Base-by-base conservation (phyloP, 2,888 invertebrate genomes). In the Epirrhoe alternata region DNA sequence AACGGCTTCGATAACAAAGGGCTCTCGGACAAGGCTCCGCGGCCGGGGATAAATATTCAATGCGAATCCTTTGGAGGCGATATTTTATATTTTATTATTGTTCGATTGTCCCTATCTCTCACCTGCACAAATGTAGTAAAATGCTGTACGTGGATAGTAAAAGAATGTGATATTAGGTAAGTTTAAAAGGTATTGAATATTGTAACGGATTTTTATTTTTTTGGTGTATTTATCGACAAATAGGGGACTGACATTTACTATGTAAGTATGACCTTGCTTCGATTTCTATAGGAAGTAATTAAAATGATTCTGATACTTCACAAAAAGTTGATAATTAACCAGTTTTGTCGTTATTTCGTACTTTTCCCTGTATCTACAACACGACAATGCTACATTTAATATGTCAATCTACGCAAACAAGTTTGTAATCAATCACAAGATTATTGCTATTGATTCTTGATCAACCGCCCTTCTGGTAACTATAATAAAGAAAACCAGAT, bases 351-450 rank as follows among this genome's bases (percentile, higher is more conserved):
- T 63, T 63, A 71, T 68, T 70, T 72, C 16, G 33, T 50, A 50
- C 24, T 47, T 64, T 63, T n/a, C n/a, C 35, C 17, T 6, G 56
- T 6, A 24, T 24, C 24, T 24, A 31, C 16, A 59, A 38, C 59
- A 67, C 75, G 68, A 72, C 72, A 69, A 61, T 59, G 72, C 75
- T 74, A 63, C 75, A 87, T 83, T 81, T 79, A 84, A 63, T 74
- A 79, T 81, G 90, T 89, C 90, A 90, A 86, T 87, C 86, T 78
- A 76, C 76, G 74, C 82, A 91, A 93, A 93, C 93, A 77, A 90
- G 93, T 92, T 92, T 89, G 85, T 82, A 92, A 93, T 93, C 93
- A 92, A 93, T 93, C 92, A 93, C 78, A 89, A 91, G 91, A 90
- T 90, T 92, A 92, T 91, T 91, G 80, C 79, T 85, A 87, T 86